Evolutionary conservation across 2,888 invertebrate species (phyloP), one percentile per base, ranked within the genome.

Genomic region (Drosophila flavopinicola): DNA sequence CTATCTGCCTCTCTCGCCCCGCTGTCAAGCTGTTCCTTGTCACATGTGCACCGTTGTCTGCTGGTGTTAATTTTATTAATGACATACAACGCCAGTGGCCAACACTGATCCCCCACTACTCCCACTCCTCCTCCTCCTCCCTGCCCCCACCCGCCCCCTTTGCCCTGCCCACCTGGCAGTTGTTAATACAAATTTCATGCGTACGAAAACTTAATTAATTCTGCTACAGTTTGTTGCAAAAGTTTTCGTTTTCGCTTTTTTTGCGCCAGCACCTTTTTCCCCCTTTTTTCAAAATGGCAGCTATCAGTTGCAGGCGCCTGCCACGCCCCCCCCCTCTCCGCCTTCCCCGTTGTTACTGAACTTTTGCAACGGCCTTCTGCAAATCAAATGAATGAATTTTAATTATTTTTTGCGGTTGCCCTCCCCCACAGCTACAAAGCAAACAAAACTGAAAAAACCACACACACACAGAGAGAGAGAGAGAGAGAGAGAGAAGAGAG

Each of bases 51-150:
- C 2, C 38, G 44, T 52, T 66, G 75, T 78, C 79, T 69, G 76
- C 75, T 86, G 79, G 88, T 89, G 90, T 89, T 90, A 90, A 90
- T 89, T 90, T 90, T 90, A 90, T 90, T 90, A 90, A 90, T 90
- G 90, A 88, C 89, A 88, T 87, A 67, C 82, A 85, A 78, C 78
- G 83, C 65, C 67, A 72, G 45, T 72, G 69, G 61, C 53, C 78
- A 20, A 39, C 41, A 53, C 13, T 6, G 41, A 49, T 7, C 13
- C n/a, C 15, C 15, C 9, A 33, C 25, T 24, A n/a, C 4, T 10
- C 11, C 17, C 33, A 6, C 11, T 6, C 39, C 48, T 15, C 15
- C 6, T 32, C 53, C n/a, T 11, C 27, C 38, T 24, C 38, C 20
- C 15, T 10, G 17, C 3, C 9, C 47, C 24, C 6, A 7, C 0